Evolutionary conservation across 2,888 invertebrate species (phyloP), one percentile per base, ranked within the genome.

Genomic region (Eupithecia insigniata): DNA sequence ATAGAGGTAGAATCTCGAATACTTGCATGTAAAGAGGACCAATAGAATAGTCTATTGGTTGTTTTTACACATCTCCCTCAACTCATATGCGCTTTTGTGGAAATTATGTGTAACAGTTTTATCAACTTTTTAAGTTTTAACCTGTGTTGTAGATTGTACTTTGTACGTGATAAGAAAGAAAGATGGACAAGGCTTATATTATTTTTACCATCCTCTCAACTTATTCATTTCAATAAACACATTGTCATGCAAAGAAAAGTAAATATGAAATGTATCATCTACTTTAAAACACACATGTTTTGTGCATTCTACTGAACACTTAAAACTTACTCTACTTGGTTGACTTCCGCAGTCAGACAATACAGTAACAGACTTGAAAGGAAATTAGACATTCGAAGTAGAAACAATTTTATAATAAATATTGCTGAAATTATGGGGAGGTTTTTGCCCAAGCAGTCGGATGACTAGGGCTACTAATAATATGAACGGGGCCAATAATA

Each of bases 341-440:
- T 90, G 82, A 74, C 88, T 86, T 78, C 86, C 87, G 79, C 87
- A 90, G 79, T 92, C 92, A 90, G 88, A 90, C 87, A 91, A 83
- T 83, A 86, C 89, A 74, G 91, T 87, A 80, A 86, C 90, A 92
- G 93, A 92, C 93, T 93, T 93, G 93, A 92, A 93, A 91, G 78
- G 58, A 72, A 72, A 76, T 55, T 55, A 55, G 12, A 55, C 26
- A 55, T 26, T 55, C 12, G 26, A 3, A 55, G 51, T 36, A 34
- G 34, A 34, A 10, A 34, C 5, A 34, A 1, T 34, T 34, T 34
- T 34, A 34, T 34, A 34, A 34, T 8, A 34, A 7, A 36, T n/a
- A n/a, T n/a, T n/a, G n/a, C n/a, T n/a, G n/a, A n/a, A n/a, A n/a
- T n/a, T n/a, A n/a, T n/a, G n/a, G n/a, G n/a, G n/a, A n/a, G n/a